Percentiles rank a stretch among this genome's conserved stretches.
These are phyloP conservation scores for Phalanger gymnotis DNA, from an alignment of 2,797 vertebrate species.

Conservation along the genomic window DNA sequence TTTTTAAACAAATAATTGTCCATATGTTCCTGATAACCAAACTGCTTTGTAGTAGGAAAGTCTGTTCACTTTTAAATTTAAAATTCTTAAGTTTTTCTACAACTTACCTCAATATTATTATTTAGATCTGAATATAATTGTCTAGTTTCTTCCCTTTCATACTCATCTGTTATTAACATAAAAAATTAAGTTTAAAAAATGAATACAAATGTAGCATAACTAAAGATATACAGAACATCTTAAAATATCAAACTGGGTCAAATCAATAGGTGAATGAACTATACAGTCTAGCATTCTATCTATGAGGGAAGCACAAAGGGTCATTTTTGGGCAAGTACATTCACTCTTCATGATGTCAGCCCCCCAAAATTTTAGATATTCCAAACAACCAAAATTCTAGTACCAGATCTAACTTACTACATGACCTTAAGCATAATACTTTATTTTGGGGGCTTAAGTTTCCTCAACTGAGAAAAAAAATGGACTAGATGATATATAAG, in stretches of 20 bases:
- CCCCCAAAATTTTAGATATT: neutral
- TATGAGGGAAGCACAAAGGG: conserved; percentile 44
- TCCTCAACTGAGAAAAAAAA: neutral
- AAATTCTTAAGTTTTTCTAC: conserved; percentile 53
- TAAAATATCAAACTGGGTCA: neutral
- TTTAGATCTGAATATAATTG: conserved; percentile 89
- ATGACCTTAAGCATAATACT: neutral
- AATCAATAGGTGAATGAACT: neutral
- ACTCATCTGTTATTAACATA: conserved; percentile 89
- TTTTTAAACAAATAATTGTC: conserved; percentile 29
- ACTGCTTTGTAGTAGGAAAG: conserved; percentile 48
- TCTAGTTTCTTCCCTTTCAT: conserved; percentile 93
- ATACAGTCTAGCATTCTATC: conserved; percentile 39
- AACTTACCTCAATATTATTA: conserved; percentile 89
- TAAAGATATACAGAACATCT: conserved; percentile 3
- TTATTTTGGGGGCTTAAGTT: neutral
- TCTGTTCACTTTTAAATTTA: neutral
- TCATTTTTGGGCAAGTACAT: conserved; percentile 1
- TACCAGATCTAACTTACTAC: neutral
- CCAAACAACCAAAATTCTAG: neutral
- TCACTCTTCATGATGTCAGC: conserved; percentile 14
- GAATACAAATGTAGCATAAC: conserved; percentile 26
- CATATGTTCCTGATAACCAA: conserved; percentile 29
- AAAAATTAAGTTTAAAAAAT: conserved; percentile 66
- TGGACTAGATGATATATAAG: neutral